Conservation (phyloP, 2,113 vertebrate genomes). For the Silurus asotus region DNA sequence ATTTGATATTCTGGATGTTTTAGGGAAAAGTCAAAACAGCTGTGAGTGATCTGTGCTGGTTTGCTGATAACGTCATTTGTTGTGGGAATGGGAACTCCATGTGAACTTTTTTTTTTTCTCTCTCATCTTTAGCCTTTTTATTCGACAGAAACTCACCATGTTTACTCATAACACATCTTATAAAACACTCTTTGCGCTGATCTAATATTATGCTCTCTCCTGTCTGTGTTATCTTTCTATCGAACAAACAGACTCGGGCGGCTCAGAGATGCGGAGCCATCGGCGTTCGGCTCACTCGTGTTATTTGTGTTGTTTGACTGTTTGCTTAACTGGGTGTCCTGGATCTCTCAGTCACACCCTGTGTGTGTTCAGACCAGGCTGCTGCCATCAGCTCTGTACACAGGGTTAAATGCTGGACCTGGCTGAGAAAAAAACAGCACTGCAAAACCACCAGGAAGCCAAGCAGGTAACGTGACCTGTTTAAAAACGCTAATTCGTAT, state of each 20-base stretch:
- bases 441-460: constrained; percentile 63
- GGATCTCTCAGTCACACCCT: constrained; percentile 57
- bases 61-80: constrained; percentile 6
- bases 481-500: background rate
- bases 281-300: background rate
- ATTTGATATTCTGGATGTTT: background rate
- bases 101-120: background rate
- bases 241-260: constrained; percentile 37
- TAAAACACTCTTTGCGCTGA: background rate
- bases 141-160: background rate
- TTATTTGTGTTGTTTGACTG: constrained; percentile 43
- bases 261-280: constrained; percentile 44
- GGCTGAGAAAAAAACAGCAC: constrained; percentile 60
- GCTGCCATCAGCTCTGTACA: constrained; percentile 65
- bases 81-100: constrained; percentile 18
- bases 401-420: constrained; percentile 70
- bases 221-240: constrained; percentile 41
- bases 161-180: constrained; percentile 32
- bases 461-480: constrained; percentile 67
- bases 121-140: background rate
- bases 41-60: constrained; percentile 21
- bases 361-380: constrained; percentile 58
- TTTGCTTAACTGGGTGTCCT: constrained; percentile 53
- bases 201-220: constrained; percentile 31
- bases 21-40: background rate